Percentiles rank a stretch among this genome's conserved stretches.
Evolutionary conservation across 2,113 vertebrate genomes (phyloP).

Genomic region (Acrocephalus arundinaceus): DNA sequence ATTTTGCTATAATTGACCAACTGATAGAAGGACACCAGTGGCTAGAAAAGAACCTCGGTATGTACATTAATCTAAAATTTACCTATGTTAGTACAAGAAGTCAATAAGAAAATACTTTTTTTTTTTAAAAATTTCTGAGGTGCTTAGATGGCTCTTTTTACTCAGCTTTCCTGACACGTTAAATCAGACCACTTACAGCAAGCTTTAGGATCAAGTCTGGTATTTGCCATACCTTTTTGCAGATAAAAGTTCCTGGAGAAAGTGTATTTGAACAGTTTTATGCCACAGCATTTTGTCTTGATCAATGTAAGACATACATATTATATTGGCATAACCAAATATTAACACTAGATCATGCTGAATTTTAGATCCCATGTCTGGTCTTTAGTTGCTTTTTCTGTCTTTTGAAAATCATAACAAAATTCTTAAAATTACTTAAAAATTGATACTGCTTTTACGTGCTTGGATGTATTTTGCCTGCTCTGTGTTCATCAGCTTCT

Average conservation of each 20-base stretch:
- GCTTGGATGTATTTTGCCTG: neutral
- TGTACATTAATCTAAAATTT: neutral
- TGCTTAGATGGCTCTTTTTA: neutral
- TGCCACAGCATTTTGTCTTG: neutral
- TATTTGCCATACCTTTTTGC: neutral
- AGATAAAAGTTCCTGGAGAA: neutral
- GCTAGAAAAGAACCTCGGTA: slow-evolving; percentile 88
- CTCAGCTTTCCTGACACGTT: neutral
- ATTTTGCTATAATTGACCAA: slow-evolving; percentile 89
- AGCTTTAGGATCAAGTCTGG: neutral
- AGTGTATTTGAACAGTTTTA: neutral
- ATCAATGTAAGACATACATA: neutral
- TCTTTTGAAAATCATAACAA: neutral
- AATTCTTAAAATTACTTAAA: neutral
- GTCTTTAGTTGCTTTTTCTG: neutral
- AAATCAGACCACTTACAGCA: neutral
- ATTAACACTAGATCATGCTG: neutral
- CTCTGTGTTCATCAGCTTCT: neutral
- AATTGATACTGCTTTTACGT: neutral
- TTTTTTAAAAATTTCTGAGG: neutral
- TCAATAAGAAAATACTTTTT: neutral
- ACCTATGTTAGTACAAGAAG: neutral
- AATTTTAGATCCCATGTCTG: neutral
- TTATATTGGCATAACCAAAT: neutral
- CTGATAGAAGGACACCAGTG: slow-evolving; percentile 93